Evolutionary conservation across 1,140 invertebrate species (phyloP), one percentile per base, ranked within the genome.

Genomic region (Drosophila guanche): DNA sequence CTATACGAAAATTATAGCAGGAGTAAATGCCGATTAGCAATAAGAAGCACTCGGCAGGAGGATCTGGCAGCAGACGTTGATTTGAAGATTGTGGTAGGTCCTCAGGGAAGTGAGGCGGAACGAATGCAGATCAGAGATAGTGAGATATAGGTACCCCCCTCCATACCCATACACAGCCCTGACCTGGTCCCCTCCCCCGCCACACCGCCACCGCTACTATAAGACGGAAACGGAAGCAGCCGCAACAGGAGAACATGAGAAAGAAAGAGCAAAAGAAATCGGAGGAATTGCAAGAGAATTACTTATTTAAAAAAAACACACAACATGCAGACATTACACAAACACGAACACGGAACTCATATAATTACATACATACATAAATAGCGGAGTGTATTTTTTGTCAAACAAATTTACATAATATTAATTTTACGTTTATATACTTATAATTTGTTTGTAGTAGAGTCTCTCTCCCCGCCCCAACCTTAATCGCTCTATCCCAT

Each of bases 371-470:
- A 76, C 72, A 55, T 68, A 76, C 69, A 61, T 74, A 65, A 58
- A 84, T 85, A 76, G 76, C 77, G 66, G 77, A 80, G 69, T 88
- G 81, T 86, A 88, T 86, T 88, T 86, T 86, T 86, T 86, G 81
- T 86, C 81, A 88, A 86, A 86, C 81, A 86, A 85, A 85, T 77
- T 77, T 85, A 85, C 76, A 86, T 79, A 83, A 51, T 53, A 67
- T 62, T 72, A 72, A 29, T 72, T 52, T 72, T 58, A 78, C 62
- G 60, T 59, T 65, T 46, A 78, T 62, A 78, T 60, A 66, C 29
- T 63, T 72, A 72, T 74, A 48, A 67, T 75, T 75, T 70, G 22
- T 74, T 66, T 65, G 69, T 74, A 74, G 52, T 74, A 74, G 67
- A 72, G 48, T 74, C 70, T 72, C 23, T 72, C 53, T 37, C 43